Evolutionary conservation across 1,140 invertebrate genomes (phyloP), one percentile per base, ranked within the genome.

Genomic region (Cotesia glomerata): DNA sequence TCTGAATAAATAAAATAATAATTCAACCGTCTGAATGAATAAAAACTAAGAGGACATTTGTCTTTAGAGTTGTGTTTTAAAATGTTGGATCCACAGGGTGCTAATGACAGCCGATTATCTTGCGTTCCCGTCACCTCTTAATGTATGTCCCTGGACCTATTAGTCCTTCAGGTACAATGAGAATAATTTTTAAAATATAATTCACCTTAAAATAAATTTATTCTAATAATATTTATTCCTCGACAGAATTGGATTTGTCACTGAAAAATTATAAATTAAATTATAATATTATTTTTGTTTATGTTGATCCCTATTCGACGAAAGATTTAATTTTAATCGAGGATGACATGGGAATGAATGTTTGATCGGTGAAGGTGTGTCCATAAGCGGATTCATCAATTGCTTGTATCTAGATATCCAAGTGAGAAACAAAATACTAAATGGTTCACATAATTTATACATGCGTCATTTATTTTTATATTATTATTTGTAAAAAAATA

Each of bases 91-190:
- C 76, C 52, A 58, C 74, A 59, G 78, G 76, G 78, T 76, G 77
- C 69, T 80, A 80, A 79, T 78, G 79, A 79, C 78, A 71, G 76
- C 79, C 79, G 79, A 80, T 80, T 79, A 78, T 78, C 74, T 62
- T 51, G 75, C 73, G 77, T 73, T 63, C 69, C 39, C 32, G 61
- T 62, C 18, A 35, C 3, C 62, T 36, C 34, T 58, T 36, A 56
- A 4, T 26, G 36, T 14, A 4, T 26, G 36, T 14, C 36, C 39
- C 26, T 51, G 66, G 49, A 59, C 70, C 52, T 72, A 72, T 72
- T 72, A 72, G 71, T 58, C 64, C 45, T 26, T 54, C 14, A 14
- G 9, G 58, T 63, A 52, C 62, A 71, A 54, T 39, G 61, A 51
- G 59, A 51, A 56, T 71, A 64, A 64, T 35, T 71, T 18, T 18